A percentile compares a stretch with the other conserved stretches of the same genome.
phyloP scores from a whole-genome alignment of 1,140 invertebrate genomes.

The Megalopta genalis region DNA sequence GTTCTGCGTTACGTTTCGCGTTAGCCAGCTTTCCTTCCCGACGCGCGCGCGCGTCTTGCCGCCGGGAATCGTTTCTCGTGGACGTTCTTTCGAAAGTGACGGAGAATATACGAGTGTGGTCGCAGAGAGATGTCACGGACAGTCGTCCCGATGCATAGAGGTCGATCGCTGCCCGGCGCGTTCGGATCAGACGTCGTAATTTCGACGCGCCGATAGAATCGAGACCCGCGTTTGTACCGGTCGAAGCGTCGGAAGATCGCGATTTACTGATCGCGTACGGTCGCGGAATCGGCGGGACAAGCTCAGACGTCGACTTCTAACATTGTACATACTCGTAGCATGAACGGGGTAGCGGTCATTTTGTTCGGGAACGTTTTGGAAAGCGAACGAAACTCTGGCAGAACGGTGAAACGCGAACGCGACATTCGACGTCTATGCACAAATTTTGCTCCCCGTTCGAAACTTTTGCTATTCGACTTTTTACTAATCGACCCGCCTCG shows the following conservation, averaged over 20 bases:
- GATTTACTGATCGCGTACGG: background rate
- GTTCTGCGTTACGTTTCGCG: background rate
- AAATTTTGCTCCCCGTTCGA: background rate
- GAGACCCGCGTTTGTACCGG: background rate
- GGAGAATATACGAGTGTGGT: conserved; percentile 9
- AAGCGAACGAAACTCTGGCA: background rate
- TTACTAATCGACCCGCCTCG: background rate
- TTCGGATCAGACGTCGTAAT: background rate
- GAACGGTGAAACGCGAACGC: background rate
- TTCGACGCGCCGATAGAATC: background rate
- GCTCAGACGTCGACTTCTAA: background rate
- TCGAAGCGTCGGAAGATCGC: no score
- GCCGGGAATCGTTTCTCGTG: no score
- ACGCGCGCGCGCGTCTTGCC: background rate
- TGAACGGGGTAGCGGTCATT: no score
- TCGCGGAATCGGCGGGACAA: no score
- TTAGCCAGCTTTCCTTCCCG: conserved; percentile 3
- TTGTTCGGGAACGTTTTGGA: background rate
- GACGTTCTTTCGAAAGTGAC: background rate
- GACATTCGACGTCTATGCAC: conserved; percentile 34
- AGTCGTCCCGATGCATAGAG: background rate
- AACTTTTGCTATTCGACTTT: background rate
- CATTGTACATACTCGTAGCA: conserved; percentile 14
- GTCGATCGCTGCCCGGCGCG: background rate
- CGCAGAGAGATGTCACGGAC: background rate